Base-by-base conservation (phyloP, 1,140 invertebrate species). In the Tetramorium alpestre region DNA sequence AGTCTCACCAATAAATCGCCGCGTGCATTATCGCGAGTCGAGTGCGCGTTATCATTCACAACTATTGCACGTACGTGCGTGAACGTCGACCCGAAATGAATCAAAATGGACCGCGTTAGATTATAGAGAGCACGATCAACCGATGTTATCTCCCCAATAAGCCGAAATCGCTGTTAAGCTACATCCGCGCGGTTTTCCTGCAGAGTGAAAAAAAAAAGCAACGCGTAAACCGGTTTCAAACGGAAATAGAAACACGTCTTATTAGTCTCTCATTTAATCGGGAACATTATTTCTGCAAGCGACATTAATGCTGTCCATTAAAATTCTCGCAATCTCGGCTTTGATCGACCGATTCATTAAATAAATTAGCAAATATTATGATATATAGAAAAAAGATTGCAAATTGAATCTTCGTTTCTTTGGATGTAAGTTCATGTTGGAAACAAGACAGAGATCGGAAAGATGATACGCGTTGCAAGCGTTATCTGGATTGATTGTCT, bases 401-500 rank as follows among this genome's bases (percentile, higher is more conserved):
- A 25, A 54, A 69, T 69, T 67, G 5, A 56, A 72, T 82, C 7
- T 58, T 65, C 13, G 49, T 64, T 28, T 44, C 16, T 44, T 13
- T 2, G 41, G n/a, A 22, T 25, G 47, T 56, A 56, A 56, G 22
- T 33, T 38, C 11, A 60, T 25, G 41, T 28, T 72, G 38, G 25
- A 16, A 60, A 49, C 25, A 8, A 73, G 54, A 58, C 18, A 1
- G 33, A 44, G 51, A 72, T 60, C 41, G 41, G 44, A 72, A 82
- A 58, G 65, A 25, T 82, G 22, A 72, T 58, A 44, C 16, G 38
- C 25, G 58, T 25, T 44, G 62, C 77, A 18, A 69, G 49, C 54
- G 25, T 84, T 73, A 84, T 73, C 41, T 47, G 54, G n/a, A 84
- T 72, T 58, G 67, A 72, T 84, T 84, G 65, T 58, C 51, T n/a